These are phyloP conservation scores for Aphelenchoides fujianensis DNA, from an alignment of 1,140 invertebrate species.

Conservation along the genomic window DNA sequence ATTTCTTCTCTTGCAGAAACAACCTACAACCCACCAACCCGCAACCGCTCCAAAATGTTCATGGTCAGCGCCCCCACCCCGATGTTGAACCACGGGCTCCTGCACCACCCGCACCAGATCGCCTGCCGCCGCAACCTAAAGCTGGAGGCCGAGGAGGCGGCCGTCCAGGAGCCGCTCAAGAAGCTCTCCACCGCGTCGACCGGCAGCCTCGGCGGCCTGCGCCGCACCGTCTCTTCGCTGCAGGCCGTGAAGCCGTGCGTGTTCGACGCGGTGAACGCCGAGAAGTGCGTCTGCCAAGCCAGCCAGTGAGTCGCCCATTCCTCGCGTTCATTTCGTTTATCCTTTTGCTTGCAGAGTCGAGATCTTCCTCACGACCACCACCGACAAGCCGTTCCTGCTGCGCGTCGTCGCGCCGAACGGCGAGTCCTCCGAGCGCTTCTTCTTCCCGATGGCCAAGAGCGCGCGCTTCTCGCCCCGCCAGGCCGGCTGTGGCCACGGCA, in stretches of 20 bases:
- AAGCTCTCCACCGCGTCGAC: background rate
- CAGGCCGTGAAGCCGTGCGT: conserved; percentile 12
- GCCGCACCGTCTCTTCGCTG: conserved; percentile 18
- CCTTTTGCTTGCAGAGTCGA: conserved; percentile 31
- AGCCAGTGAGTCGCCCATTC: background rate
- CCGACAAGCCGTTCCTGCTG: conserved; percentile 23
- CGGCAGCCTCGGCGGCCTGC: background rate
- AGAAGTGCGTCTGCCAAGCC: background rate
- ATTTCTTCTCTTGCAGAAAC: background rate
- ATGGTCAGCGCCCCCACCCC: conserved; percentile 17
- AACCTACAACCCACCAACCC: background rate
- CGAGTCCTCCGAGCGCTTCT: conserved; percentile 6
- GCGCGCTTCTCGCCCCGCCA: conserved; percentile 19
- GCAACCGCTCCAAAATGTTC: conserved; percentile 19
- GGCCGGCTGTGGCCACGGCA: conserved; percentile 33
- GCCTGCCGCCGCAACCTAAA: background rate
- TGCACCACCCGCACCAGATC: conserved; percentile 1
- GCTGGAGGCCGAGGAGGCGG: conserved; percentile 5
- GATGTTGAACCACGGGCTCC: background rate
- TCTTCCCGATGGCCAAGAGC: conserved; percentile 24
- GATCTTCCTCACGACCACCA: conserved; percentile 30
- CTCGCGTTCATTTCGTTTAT: background rate
- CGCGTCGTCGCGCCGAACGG: conserved; percentile 28
- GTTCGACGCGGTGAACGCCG: background rate
- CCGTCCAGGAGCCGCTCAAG: background rate